These are phyloP conservation scores for Drusus annulatus DNA, from an alignment of 1,140 invertebrate genomes.

Conservation along the genomic window DNA sequence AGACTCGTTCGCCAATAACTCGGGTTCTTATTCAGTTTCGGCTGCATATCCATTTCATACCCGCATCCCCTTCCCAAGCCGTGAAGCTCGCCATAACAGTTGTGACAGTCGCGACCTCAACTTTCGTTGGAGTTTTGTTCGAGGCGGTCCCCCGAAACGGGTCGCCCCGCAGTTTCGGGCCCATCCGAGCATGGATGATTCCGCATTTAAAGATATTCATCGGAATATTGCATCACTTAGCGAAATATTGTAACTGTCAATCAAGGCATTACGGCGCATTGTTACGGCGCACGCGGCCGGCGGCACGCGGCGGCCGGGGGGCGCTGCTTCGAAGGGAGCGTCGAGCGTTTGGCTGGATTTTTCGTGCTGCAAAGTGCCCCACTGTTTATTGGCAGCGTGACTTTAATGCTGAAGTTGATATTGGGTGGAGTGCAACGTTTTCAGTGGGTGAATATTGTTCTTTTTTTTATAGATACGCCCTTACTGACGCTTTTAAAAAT, in stretches of 20 bases:
- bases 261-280: slow-evolving; percentile 71
- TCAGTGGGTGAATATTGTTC: background rate
- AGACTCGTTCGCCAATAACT: too few relatives aligned
- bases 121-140: background rate
- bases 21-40: too few relatives aligned
- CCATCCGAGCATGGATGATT: slow-evolving; percentile 54
- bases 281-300: slow-evolving; percentile 60
- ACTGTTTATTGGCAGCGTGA: background rate
- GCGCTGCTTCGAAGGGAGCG: background rate
- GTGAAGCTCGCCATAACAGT: too few relatives aligned
- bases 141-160: background rate
- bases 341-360: background rate
- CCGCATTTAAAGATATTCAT: slow-evolving; percentile 68
- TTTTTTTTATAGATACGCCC: background rate
- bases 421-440: background rate
- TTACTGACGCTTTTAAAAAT: background rate
- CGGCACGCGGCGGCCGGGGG: slow-evolving; percentile 26
- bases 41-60: too few relatives aligned
- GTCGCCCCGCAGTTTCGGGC: background rate
- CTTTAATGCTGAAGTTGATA: background rate
- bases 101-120: too few relatives aligned
- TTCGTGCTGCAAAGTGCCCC: background rate
- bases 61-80: too few relatives aligned
- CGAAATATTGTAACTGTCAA: slow-evolving; percentile 74
- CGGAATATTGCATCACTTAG: slow-evolving; percentile 73